Percentiles rank a stretch among this genome's conserved stretches.
phyloP scores from a whole-genome alignment of 2,113 vertebrate species.

The Ctenodactylus gundi region DNA sequence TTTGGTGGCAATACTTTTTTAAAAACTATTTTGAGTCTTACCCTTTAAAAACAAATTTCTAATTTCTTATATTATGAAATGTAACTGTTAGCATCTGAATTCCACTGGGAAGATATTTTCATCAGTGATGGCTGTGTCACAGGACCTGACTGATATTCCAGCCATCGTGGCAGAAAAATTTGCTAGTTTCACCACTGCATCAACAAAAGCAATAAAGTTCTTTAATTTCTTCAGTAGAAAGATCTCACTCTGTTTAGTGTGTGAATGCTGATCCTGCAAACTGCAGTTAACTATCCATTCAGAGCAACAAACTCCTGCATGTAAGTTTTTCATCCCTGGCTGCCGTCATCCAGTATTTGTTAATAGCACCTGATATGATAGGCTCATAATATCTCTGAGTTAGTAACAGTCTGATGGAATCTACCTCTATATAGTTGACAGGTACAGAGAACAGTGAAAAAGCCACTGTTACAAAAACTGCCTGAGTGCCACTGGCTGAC shows the following conservation, averaged over 20 bases:
- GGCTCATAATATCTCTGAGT: neutral
- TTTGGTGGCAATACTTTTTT: no score
- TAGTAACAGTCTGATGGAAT: neutral
- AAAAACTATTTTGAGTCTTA: neutral
- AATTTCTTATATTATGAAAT: conserved; percentile 32
- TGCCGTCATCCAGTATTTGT: neutral
- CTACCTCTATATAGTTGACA: neutral
- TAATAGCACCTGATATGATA: conserved; percentile 3
- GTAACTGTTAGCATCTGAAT: neutral
- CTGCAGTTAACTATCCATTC: neutral
- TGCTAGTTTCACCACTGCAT: neutral
- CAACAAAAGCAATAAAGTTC: neutral
- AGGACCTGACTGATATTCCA: neutral
- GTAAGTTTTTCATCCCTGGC: neutral
- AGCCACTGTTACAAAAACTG: neutral
- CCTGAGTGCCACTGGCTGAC: neutral
- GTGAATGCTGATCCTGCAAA: neutral
- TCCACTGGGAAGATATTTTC: neutral
- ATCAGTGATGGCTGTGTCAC: neutral
- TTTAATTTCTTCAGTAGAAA: neutral
- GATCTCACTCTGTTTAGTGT: neutral
- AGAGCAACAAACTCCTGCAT: neutral
- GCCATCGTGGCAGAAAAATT: neutral
- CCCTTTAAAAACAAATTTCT: neutral
- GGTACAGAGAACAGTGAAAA: neutral